These are phyloP conservation scores for Zeugodacus cucurbitae DNA, from an alignment of 1,140 invertebrate species.

Conservation along the genomic window DNA sequence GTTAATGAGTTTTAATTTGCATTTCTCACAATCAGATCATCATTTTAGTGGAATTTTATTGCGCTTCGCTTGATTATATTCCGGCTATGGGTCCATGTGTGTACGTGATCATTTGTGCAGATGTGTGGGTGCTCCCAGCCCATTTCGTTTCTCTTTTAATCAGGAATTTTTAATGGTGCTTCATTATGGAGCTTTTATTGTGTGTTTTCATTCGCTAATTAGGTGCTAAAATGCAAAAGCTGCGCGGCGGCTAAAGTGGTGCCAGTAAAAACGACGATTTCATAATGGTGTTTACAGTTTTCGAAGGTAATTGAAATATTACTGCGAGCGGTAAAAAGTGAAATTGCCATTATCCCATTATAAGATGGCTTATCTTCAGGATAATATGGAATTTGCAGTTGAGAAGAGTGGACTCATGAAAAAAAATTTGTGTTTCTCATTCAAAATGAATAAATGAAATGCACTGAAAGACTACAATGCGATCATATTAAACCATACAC, in stretches of 20 bases:
- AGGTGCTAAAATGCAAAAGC: conserved; percentile 17
- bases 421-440: too few species aligned
- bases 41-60: conserved; percentile 23
- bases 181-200: conserved; percentile 32
- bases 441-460: too few species aligned
- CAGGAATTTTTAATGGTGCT: not conserved
- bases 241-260: not conserved
- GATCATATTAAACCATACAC: too few species aligned
- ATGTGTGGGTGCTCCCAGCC: not conserved
- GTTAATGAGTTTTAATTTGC: conserved; percentile 64
- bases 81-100: not conserved
- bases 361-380: too few species aligned
- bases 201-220: conserved; percentile 42
- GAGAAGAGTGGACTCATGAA: too few species aligned
- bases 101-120: not conserved
- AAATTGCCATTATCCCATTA: too few species aligned
- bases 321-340: too few species aligned
- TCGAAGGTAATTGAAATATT: too few species aligned
- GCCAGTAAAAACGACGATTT: not conserved
- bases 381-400: too few species aligned
- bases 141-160: not conserved
- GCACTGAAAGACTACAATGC: too few species aligned
- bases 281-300: not conserved
- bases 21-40: conserved; percentile 52
- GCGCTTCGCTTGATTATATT: not conserved